phyloP scores from a whole-genome alignment of 2,113 vertebrate species.

The Heptranchias perlo region DNA sequence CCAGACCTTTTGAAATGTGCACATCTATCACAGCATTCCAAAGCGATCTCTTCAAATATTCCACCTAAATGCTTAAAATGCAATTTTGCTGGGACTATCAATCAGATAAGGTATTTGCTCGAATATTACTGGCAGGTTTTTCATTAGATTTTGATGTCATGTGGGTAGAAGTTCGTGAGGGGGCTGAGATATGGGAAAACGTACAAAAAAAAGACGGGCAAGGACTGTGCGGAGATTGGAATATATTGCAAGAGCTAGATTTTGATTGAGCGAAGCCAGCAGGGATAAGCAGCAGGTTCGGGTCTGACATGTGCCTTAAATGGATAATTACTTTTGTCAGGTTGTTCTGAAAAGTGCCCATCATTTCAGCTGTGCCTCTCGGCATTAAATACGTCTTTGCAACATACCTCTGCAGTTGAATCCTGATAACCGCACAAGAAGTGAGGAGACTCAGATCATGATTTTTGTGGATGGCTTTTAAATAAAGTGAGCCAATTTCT shows the following conservation, averaged over 20 bases:
- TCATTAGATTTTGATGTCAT: not conserved
- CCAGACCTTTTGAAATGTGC: not conserved
- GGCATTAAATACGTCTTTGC: too few species aligned
- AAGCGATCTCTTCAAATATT: not conserved
- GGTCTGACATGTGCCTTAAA: not conserved
- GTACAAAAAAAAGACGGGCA: not conserved
- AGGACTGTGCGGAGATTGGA: not conserved
- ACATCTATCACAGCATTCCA: not conserved
- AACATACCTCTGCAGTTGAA: not conserved
- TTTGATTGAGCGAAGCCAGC: not conserved
- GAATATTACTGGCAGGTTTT: not conserved
- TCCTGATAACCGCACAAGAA: not conserved
- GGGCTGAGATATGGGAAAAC: not conserved
- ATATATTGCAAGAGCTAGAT: not conserved
- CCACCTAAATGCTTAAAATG: not conserved
- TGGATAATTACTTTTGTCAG: conserved; percentile 24
- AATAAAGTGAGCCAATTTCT: not conserved
- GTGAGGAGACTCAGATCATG: not conserved
- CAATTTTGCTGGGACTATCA: not conserved
- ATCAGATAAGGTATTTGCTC: not conserved
- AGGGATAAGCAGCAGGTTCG: not conserved
- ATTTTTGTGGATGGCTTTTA: not conserved
- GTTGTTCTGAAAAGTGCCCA: not conserved
- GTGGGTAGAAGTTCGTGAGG: not conserved
- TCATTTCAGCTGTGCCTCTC: not conserved